Evolutionary conservation across 1,140 invertebrate species (phyloP), one percentile per base, ranked within the genome.

Genomic region (Bicyclus anynana): DNA sequence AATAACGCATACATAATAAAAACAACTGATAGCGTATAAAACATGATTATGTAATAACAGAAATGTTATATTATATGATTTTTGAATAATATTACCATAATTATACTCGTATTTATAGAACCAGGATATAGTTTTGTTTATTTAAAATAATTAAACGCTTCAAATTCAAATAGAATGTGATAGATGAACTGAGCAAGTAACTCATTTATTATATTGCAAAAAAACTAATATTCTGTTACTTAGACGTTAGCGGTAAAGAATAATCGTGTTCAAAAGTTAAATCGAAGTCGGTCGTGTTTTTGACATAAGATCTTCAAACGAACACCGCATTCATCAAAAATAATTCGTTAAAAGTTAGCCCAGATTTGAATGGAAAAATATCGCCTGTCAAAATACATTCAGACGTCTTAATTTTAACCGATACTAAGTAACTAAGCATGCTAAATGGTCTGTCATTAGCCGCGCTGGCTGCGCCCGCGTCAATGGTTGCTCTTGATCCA

Each of bases 391-490:
- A 69, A 71, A 63, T 50, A 58, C 59, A 62, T 61, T 64, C 62
- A 64, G 53, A 77, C 62, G 53, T 59, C 75, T 81, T 74, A 75
- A 78, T 81, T 59, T 21, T 6, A 21, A 70, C 21, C 37, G 47
- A 50, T 60, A 60, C 59, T 61, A 65, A 68, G 63, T 62, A 58
- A 60, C 59, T 61, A 63, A 68, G 65, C 65, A 58, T 55, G 64
- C 76, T 76, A 79, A 79, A 76, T 69, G 69, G 62, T 61, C 37
- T 46, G 58, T 65, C 58, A 53, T 54, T 65, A 60, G 46, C 37
- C 33, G 17, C 27, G 46, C 50, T 59, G 42, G 50, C 35, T 46
- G 29, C 46, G 46, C 23, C 17, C 51, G 59, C 42, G 33, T 33
- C 54, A 49, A 59, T 54, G 38, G 47, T 53, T 55, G 53, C 59